Evolutionary conservation across 2,888 invertebrate genomes (phyloP), one percentile per base, ranked within the genome.

Genomic region (Scotopteryx bipunctaria): DNA sequence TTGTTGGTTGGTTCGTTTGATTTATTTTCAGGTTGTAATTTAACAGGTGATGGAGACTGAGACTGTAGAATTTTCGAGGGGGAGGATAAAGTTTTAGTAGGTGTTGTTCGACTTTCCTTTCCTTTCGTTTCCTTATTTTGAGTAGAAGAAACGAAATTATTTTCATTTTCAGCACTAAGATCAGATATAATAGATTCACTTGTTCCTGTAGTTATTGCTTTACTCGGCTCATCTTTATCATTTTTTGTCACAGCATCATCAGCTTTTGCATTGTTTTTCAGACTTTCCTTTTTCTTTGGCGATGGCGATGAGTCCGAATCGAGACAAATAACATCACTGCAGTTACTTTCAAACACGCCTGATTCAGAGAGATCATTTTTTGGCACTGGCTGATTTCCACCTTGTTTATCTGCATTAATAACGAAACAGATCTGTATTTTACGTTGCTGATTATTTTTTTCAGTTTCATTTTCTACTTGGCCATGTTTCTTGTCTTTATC

Each of bases 391-490:
- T 47, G 44, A 38, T 38, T 33, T 27, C 50, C 57, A 16, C 13
- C 55, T 13, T 60, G 54, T 32, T 69, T 67, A 13, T 71, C 62
- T 6, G 71, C 59, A 61, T 83, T 81, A 14, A 83, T 74, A 2
- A 83, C 81, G 4, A 84, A 66, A 59, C 81, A 78, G 51, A 85
- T 83, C 70, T 86, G 79, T 59, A 84, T 83, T 76, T 86, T 85
- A 3, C 81, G 73, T 14, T 73, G 66, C 47, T 63, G 59, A 13
- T 69, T 69, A 40, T 73, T 68, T 52, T 72, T 71, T 36, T 74
- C 72, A 27, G 60, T 50, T 0, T 52, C 11, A 29, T 59, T 53
- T 59, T 73, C 69, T n/a, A 21, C 47, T 14, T 48, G 45, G 21
- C 44, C 29, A 23, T 58, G 57, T 17, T 42, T 47, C 27, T 66